Conservation (phyloP, 23 tunicate genomes). For the Halocynthia roretzi region DNA sequence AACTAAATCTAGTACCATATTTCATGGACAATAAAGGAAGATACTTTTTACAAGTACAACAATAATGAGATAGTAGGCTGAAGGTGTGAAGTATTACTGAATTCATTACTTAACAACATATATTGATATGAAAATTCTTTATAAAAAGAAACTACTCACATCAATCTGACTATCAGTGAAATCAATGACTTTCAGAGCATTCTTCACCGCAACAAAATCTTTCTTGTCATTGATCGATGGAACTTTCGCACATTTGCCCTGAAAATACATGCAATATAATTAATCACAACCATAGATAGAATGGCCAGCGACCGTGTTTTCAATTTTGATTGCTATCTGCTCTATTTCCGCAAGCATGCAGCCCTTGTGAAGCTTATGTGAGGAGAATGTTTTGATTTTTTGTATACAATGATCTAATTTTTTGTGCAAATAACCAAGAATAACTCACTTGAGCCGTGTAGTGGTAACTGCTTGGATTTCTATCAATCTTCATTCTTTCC, state of each 20-base stretch:
- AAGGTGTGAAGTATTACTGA: too few species aligned
- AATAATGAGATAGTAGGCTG: too few species aligned
- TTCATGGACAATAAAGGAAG: too few species aligned
- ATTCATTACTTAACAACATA: too few species aligned
- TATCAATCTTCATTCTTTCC: constrained; percentile 29
- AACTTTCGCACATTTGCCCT: constrained; percentile 87
- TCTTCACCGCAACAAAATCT: constrained; percentile 64
- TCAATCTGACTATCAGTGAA: constrained; percentile 40
- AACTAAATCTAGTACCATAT: too few species aligned
- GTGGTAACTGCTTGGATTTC: constrained; percentile 50
- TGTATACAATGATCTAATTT: too few species aligned
- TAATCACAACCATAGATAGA: neutral
- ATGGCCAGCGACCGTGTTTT: neutral
- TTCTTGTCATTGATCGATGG: constrained; percentile 61
- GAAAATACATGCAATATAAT: neutral
- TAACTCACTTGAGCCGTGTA: constrained; percentile 60
- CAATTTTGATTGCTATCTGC: neutral
- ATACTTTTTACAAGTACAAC: too few species aligned
- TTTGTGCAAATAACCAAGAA: neutral
- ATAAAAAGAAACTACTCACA: constrained; percentile 17
- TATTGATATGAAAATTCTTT: too few species aligned
- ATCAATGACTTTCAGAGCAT: constrained; percentile 75
- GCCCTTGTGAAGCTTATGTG: neutral
- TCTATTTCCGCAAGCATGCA: neutral
- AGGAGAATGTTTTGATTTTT: too few species aligned